Conservation (phyloP, 2,113 vertebrate species). For the Piprites chloris region DNA sequence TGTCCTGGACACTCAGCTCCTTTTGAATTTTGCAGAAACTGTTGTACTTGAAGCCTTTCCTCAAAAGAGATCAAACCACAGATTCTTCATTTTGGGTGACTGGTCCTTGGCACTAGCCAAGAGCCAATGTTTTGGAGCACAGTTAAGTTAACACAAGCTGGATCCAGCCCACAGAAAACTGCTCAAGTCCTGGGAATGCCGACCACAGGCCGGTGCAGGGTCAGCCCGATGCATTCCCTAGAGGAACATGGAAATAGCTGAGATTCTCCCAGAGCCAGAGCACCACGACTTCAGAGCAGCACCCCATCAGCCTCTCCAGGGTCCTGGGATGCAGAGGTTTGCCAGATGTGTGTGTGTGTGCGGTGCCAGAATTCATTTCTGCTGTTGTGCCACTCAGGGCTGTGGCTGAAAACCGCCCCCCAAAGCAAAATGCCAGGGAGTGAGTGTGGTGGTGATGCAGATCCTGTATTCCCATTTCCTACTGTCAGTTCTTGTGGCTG, state of each 20-base stretch:
- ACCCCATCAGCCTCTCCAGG: background rate
- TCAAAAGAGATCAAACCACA: background rate
- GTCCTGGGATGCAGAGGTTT: background rate
- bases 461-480: background rate
- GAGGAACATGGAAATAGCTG: background rate
- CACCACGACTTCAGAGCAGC: background rate
- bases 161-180: background rate
- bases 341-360: background rate
- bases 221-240: background rate
- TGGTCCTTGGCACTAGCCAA: background rate
- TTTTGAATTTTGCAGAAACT: background rate
- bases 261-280: background rate
- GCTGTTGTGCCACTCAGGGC: background rate
- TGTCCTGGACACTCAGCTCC: background rate
- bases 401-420: background rate
- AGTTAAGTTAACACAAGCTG: background rate
- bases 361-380: background rate
- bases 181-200: background rate
- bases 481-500: background rate
- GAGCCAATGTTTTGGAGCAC: background rate
- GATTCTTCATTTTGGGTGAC: background rate
- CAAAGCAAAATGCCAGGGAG: background rate
- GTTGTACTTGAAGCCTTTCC: background rate
- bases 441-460: rapidly evolving
- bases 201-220: background rate